Evolutionary conservation across 2,888 invertebrate genomes (phyloP), one percentile per base, ranked within the genome.

Genomic region (Brachyptera putata): DNA sequence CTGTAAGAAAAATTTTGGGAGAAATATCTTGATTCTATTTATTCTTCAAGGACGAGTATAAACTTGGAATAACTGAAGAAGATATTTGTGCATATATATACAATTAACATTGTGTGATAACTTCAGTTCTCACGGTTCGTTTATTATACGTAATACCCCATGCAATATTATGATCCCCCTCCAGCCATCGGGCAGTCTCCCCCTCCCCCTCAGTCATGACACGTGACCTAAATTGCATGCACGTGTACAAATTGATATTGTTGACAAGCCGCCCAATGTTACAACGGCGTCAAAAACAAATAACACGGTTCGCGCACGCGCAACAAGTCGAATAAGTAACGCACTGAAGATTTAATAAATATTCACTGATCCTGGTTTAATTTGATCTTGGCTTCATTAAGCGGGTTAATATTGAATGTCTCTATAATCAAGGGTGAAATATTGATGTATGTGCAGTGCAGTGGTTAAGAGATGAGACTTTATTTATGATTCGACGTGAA

Each of bases 141-240:
- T 37, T n/a, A n/a, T n/a, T n/a, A n/a, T n/a, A n/a, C n/a, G n/a
- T n/a, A n/a, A n/a, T n/a, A n/a, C n/a, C n/a, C n/a, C n/a, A n/a
- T n/a, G n/a, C n/a, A n/a, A n/a, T n/a, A n/a, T n/a, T n/a, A n/a
- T n/a, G n/a, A n/a, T 30, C 39, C 24, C 41, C 37, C 26, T 48
- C 34, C 53, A 46, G 24, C 24, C 58, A 49, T 37, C 25, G n/a
- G n/a, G n/a, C n/a, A n/a, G n/a, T n/a, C 49, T 18, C 30, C 34
- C 30, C 37, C 37, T 14, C 37, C n/a, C 18, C 16, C 21, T n/a
- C 55, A 30, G n/a, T n/a, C 30, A 16, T n/a, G 56, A 46, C 60
- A 49, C 60, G 60, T 60, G 60, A 56, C 60, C 57, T 30, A 18
- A 60, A 60, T 60, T 57, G 57, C 60, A 16, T 18, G 57, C 46